phyloP scores from a whole-genome alignment of 2,797 vertebrate species.

The Pangasius mekongensis region DNA sequence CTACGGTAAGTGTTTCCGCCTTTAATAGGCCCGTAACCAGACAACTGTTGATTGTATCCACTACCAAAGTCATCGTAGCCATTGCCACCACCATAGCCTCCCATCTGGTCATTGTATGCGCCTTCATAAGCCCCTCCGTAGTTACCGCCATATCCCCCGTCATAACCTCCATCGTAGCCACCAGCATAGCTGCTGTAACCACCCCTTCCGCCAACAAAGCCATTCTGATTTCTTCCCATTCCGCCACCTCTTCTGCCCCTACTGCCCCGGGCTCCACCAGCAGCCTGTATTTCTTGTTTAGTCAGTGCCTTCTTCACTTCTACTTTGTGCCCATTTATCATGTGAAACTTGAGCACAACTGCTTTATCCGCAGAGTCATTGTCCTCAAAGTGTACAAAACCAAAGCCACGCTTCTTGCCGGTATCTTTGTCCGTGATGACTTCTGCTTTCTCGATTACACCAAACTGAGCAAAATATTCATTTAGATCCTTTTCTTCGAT shows the following conservation, averaged over 20 bases:
- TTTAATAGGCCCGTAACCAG: slow-evolving; percentile 93
- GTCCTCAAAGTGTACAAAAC: slow-evolving; percentile 93
- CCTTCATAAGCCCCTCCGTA: slow-evolving; percentile 84
- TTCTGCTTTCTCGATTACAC: slow-evolving; percentile 92
- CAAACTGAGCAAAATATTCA: slow-evolving; percentile 93
- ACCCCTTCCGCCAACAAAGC: slow-evolving; percentile 81
- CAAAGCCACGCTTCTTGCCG: slow-evolving; percentile 93
- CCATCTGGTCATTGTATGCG: slow-evolving; percentile 78
- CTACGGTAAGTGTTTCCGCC: slow-evolving; percentile 75
- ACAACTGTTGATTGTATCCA: slow-evolving; percentile 89
- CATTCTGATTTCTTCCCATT: slow-evolving; percentile 83
- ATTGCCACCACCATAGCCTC: slow-evolving; percentile 82
- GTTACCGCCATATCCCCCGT: slow-evolving; percentile 77
- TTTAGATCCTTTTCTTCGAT: slow-evolving; percentile 92
- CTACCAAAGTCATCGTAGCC: slow-evolving; percentile 92
- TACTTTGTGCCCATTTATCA: slow-evolving; percentile 92
- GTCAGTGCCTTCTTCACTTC: slow-evolving; percentile 97
- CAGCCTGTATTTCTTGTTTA: slow-evolving; percentile 91
- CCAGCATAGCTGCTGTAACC: slow-evolving; percentile 78
- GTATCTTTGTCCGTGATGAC: slow-evolving; percentile 96
- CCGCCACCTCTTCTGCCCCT: slow-evolving; percentile 79
- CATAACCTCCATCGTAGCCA: slow-evolving; percentile 77
- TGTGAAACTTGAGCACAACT: slow-evolving; percentile 93
- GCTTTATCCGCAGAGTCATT: slow-evolving; percentile 95
- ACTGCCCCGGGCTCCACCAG: slow-evolving; percentile 75